Conservation (phyloP, 2,888 invertebrate genomes). For the Perizoma affinitatum region DNA sequence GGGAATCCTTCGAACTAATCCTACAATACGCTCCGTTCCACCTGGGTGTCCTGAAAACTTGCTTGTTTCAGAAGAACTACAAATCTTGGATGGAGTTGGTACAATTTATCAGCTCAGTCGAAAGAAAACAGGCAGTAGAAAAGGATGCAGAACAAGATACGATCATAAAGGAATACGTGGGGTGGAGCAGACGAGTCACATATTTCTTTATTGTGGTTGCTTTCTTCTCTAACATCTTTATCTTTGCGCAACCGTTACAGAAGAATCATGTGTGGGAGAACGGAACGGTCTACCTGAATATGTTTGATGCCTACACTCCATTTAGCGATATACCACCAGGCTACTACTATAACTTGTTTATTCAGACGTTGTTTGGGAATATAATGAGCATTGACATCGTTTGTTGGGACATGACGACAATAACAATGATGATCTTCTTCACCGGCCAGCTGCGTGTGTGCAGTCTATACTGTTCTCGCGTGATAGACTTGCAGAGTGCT, state of each 20-base stretch:
- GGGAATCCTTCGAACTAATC: constrained; percentile 51
- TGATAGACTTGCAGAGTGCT: constrained; percentile 40
- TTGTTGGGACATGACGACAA: constrained; percentile 62
- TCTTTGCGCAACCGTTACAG: constrained; percentile 63
- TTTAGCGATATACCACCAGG: constrained; percentile 57
- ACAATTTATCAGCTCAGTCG: constrained; percentile 54
- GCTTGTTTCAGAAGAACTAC: constrained; percentile 56
- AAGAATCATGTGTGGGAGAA: constrained; percentile 54
- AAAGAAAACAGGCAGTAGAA: constrained; percentile 47
- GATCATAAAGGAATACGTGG: constrained; percentile 53
- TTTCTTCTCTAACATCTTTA: constrained; percentile 55
- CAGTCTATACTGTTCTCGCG: constrained; percentile 46
- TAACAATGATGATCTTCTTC: constrained; percentile 66
- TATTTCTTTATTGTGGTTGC: constrained; percentile 60
- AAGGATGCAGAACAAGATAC: constrained; percentile 38
- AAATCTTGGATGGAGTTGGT: constrained; percentile 56
- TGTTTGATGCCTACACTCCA: constrained; percentile 64
- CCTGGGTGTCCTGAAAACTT: constrained; percentile 58
- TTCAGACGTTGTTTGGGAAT: constrained; percentile 59
- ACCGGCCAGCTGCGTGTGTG: constrained; percentile 63
- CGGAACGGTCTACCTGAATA: constrained; percentile 55
- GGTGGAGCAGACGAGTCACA: constrained; percentile 52
- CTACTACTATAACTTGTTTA: constrained; percentile 58
- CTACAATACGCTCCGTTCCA: constrained; percentile 66
- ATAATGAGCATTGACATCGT: constrained; percentile 57